Conservation (phyloP, 2,797 vertebrate genomes). For the Neomorphus geoffroyi region DNA sequence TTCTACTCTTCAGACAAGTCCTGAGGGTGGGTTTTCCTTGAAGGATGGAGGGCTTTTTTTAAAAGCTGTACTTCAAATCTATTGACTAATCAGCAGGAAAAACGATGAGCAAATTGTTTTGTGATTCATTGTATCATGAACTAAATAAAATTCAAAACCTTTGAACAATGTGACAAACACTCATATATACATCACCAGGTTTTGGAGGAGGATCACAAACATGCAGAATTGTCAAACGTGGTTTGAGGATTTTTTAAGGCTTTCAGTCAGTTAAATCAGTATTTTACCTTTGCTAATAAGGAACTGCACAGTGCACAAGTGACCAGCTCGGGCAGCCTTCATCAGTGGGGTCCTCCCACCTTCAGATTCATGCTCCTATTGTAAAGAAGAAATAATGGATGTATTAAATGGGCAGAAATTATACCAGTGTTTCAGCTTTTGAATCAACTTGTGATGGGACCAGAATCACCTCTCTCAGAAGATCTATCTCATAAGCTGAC, state of each 20-base stretch:
- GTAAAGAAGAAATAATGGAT: constrained; percentile 12
- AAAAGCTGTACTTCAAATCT: background rate
- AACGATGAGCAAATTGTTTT: background rate
- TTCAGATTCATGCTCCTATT: constrained; percentile 97
- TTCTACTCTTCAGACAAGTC: background rate
- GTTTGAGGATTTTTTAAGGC: background rate
- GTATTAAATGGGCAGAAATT: background rate
- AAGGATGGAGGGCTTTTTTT: background rate
- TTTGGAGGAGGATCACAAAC: background rate
- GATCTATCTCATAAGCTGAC: background rate
- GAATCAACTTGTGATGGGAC: background rate
- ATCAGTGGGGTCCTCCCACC: constrained; percentile 97
- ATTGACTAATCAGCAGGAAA: background rate
- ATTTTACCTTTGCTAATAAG: constrained; percentile 97
- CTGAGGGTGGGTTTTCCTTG: background rate
- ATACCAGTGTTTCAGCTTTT: background rate
- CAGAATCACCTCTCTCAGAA: background rate
- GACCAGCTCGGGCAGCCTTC: constrained; percentile 98
- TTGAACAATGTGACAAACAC: background rate
- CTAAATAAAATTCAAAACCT: background rate
- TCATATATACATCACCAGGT: background rate
- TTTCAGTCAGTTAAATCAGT: background rate
- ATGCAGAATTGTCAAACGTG: background rate
- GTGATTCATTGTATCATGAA: background rate
- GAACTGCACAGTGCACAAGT: constrained; percentile 98